Evolutionary conservation across 2,888 invertebrate genomes (phyloP), one percentile per base, ranked within the genome.

Genomic region (Dastarcus helophoroides): DNA sequence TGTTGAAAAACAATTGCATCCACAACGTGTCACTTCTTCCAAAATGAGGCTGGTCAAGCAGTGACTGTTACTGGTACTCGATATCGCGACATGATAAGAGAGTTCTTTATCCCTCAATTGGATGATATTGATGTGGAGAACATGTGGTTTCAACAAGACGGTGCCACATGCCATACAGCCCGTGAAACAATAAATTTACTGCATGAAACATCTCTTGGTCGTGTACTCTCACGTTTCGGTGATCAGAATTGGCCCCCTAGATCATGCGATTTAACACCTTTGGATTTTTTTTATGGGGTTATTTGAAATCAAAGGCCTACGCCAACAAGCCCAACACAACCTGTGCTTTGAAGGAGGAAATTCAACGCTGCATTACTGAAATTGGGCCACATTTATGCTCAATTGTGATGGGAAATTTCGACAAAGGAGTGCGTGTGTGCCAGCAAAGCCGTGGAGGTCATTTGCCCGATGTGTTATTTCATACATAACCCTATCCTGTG

Each of bases 81-180:
- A 27, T 46, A 50, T 37, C 40, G 40, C 31, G 35, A 35, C 29
- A 47, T 44, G 42, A 38, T 45, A 37, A 41, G 11, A 15, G 29
- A 42, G 33, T 47, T 51, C 29, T 15, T 37, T 38, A 21, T 42
- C 38, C 38, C 43, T 8, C 38, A 47, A 42, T 39, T 47, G 33
- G 34, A 42, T 32, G 38, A 32, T 35, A 35, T 39, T 29, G 39
- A 42, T 36, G 29, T 34, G 29, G 32, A 22, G 22, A 33, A 37
- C 21, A 11, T 10, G 33, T 35, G 35, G 37, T 37, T 40, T 35
- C 38, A 43, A 37, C 38, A 41, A 30, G 38, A 35, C 33, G 27
- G 40, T 33, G 35, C 36, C 17, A 37, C 37, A 33, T 40, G 35
- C 33, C 27, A 38, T 26, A 37, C 35, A 42, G 32, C 39, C 25